Evolutionary conservation across 2,888 invertebrate genomes (phyloP), one percentile per base, ranked within the genome.

Genomic region (Colostygia pectinataria): DNA sequence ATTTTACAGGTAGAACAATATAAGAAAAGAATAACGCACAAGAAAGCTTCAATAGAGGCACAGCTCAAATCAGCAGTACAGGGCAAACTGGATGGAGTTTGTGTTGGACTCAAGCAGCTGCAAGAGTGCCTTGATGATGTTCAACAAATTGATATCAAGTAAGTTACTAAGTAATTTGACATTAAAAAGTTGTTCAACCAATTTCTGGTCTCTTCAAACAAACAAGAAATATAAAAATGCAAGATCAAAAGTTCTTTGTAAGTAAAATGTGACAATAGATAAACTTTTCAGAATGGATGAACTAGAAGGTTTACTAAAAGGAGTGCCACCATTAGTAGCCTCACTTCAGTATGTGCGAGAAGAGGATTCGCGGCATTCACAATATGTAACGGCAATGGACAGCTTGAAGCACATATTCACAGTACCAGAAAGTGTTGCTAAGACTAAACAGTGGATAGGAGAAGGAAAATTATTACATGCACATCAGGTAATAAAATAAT

Each of bases 61-160:
- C 95, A 97, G 92, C 78, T 99, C 13, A 99, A 99, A 85, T 98
- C 99, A n/a, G 98, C 98, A 0, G 97, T 99, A 91, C 99, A 99
- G 80, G 97, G 98, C 56, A 99, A 99, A 83, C 87, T 99, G 43
- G 99, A 99, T 83, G 99, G 98, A 0, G 99, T 99, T 0, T 93
- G 96, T 63, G 96, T 97, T 7, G 99, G 99, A 0, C 92, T 99
- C 10, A 95, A 95, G 66, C 97, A 99, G 74, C 85, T 99, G 31
- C 95, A 96, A 70, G 93, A 94, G 48, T 97, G 98, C 36, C 88
- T 97, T 40, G 93, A 94, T 65, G 97, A 98, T 83, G 95, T 99
- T 1, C 87, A 94, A 77, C 95, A 96, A 74, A 92, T 94, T 14
- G 90, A 91, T 56, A 67, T 77, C 1, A 92, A 90, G 92, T 92